Evolutionary conservation across 2,888 invertebrate genomes (phyloP), one percentile per base, ranked within the genome.

Genomic region (Plemyria rubiginata): DNA sequence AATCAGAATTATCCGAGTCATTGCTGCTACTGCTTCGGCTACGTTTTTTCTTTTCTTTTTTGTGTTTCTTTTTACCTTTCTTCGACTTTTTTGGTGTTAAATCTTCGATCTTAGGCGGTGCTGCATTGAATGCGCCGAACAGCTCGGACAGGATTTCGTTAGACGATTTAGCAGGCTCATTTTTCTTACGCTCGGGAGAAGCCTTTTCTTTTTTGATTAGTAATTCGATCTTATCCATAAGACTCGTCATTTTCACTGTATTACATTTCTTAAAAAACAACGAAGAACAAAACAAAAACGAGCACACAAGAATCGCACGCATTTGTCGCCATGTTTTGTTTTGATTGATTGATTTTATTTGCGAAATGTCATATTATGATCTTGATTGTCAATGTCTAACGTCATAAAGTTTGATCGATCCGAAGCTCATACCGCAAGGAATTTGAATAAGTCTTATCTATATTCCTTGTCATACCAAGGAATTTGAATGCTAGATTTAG

Each of bases 91-190:
- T 89, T 74, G 74, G 76, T 69, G 81, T 75, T 71, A 78, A 84
- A 61, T 84, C 90, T 66, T 84, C 92, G 43, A 94, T 86, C 71
- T 93, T 94, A 32, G 94, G 96, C 12, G 96, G 96, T 70, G 94
- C 94, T 1, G 96, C 96, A 85, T 96, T 96, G 78, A 96, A 96
- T 28, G 95, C 95, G 75, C 96, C 93, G 77, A 97, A 97, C 0
- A 97, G 88, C 85, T 97, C 97, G 0, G 97, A 96, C 16, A 97
- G 92, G 75, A 97, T 97, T 86, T 97, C 97, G 80, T 94, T 95
- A 0, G 96, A 96, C 7, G 96, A 95, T 81, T 96, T 96, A 40
- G 91, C 81, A 9, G 85, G 80, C 62, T 91, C 92, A 70, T 87
- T 87, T 77, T 90, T 90, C 69, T 86, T 87, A 43, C 85, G 83